phyloP scores from a whole-genome alignment of 2,888 invertebrate genomes.

The Endotricha flammealis region DNA sequence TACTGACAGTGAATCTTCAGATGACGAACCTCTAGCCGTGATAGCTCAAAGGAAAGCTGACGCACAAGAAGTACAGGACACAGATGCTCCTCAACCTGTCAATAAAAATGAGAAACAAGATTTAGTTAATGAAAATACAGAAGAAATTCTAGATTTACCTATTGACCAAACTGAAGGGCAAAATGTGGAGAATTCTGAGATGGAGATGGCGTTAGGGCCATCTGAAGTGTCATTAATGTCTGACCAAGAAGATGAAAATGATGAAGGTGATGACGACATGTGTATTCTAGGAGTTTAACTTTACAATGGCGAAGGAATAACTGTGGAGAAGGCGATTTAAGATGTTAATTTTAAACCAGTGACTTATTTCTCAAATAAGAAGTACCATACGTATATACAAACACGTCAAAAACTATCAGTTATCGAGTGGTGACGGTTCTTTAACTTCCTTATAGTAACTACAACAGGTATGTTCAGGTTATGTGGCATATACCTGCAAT shows the following conservation, averaged over 20 bases:
- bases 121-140: not conserved
- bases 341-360: no score
- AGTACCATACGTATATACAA: no score
- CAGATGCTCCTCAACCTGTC: no score
- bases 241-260: conserved; percentile 6
- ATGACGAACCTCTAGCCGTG: conserved; percentile 58
- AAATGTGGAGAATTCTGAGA: conserved; percentile 4
- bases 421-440: no score
- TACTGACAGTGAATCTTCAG: conserved; percentile 37
- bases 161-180: not conserved
- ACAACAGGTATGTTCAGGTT: no score
- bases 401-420: no score
- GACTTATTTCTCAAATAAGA: no score
- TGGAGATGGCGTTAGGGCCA: conserved; percentile 6
- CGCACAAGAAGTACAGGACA: not conserved
- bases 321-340: no score
- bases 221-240: conserved; percentile 10
- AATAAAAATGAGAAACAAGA: not conserved
- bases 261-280: conserved; percentile 19
- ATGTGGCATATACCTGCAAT: no score
- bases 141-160: not conserved
- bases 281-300: conserved; percentile 42
- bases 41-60: conserved; percentile 34
- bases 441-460: no score
- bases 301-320: no score